These are phyloP conservation scores for Prietella phreatophila DNA, from an alignment of 2,113 vertebrate genomes.

Conservation along the genomic window DNA sequence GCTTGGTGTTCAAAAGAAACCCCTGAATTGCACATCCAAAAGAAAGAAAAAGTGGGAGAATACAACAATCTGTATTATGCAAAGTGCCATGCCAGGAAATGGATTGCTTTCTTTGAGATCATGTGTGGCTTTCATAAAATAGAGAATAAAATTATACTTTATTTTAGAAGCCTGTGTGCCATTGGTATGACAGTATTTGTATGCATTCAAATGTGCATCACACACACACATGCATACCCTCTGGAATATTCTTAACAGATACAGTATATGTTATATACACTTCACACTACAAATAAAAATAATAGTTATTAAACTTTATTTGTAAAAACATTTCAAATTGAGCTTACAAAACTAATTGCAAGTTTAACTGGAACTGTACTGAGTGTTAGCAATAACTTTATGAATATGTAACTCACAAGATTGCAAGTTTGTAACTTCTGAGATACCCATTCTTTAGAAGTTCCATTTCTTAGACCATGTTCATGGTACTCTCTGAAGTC, in stretches of 20 bases:
- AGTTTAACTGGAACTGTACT: neutral
- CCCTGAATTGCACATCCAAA: constrained; percentile 33
- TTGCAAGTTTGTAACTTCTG: neutral
- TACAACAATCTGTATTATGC: constrained; percentile 26
- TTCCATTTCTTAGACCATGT: neutral
- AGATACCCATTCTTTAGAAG: neutral
- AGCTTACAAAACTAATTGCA: neutral
- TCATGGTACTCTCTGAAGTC: neutral
- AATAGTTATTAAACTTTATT: neutral
- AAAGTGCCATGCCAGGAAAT: constrained; percentile 26
- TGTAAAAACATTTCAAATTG: neutral
- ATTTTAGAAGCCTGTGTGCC: constrained; percentile 10
- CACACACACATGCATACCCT: neutral
- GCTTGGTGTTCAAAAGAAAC: constrained; percentile 39
- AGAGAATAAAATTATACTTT: neutral
- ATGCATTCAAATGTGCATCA: neutral
- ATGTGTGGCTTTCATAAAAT: constrained; percentile 7
- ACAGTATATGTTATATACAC: neutral
- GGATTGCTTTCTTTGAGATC: constrained; percentile 11
- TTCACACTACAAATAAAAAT: neutral
- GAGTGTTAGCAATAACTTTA: neutral
- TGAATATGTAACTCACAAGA: neutral
- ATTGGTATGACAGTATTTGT: neutral
- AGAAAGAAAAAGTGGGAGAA: constrained; percentile 12
- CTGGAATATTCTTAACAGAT: neutral